phyloP scores from a whole-genome alignment of 2,797 vertebrate species.

The Perodicticus potto region DNA sequence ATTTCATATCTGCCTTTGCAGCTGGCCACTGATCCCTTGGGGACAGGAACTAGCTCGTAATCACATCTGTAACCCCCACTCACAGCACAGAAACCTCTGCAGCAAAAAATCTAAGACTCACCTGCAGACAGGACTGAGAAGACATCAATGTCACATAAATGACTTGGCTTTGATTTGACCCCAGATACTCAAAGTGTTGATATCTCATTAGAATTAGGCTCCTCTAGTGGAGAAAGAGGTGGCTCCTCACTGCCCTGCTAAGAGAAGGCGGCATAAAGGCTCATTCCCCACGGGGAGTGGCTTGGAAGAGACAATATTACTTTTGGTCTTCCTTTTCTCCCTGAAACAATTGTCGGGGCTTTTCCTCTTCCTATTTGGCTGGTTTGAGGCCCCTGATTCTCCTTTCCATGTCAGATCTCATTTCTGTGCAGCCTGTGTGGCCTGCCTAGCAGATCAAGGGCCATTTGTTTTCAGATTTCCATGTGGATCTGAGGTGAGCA shows the following conservation, averaged over 20 bases:
- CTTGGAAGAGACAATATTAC: constrained; percentile 52
- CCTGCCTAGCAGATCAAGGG: background rate
- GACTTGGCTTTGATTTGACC: background rate
- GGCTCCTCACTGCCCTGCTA: background rate
- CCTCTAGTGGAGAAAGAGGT: background rate
- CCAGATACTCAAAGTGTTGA: background rate
- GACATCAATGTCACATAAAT: background rate
- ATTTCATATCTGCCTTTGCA: background rate
- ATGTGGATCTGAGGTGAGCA: background rate
- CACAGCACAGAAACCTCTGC: background rate
- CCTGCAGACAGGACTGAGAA: background rate
- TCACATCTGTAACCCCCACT: background rate
- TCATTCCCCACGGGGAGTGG: constrained; percentile 23
- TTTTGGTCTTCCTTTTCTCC: constrained; percentile 65
- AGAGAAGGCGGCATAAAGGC: constrained; percentile 2
- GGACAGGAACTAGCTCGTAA: background rate
- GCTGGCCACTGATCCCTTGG: background rate
- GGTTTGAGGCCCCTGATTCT: constrained; percentile 40
- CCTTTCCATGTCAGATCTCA: background rate
- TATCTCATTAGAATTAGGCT: background rate
- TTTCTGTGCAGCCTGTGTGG: constrained; percentile 3
- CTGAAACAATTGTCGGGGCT: constrained; percentile 63
- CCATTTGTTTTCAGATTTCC: background rate
- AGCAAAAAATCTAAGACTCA: background rate
- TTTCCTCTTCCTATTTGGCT: constrained; percentile 65